Evolutionary conservation across 2,113 vertebrate species (phyloP), one percentile per base, ranked within the genome.

Genomic region (Brachypteracias leptosomus): DNA sequence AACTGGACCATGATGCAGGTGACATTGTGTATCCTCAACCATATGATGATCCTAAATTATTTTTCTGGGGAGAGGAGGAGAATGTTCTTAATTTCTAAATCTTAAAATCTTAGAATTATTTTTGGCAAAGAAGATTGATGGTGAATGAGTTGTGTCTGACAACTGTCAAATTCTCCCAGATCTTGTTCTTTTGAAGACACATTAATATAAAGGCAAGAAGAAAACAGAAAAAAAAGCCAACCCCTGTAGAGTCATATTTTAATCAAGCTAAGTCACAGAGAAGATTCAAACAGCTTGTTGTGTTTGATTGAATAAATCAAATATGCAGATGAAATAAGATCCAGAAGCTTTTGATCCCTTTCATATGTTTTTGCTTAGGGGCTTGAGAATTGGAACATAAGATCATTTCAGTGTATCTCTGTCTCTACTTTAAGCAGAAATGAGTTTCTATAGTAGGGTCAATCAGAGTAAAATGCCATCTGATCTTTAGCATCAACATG

Each of bases 241-340:
- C 29, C 4, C 4, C 25, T 73, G 63, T 4, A 26, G 58, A 82
- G 58, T 74, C 10, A 72, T 93, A 44, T 59, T 78, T 70, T 47
- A 90, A 51, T 93, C 86, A 89, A 96, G 51, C 33, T 89, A 91
- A 96, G 52, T 52, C 52, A 91, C 63, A 89, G 77, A 74, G 72
- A 95, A 96, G 91, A 80, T 76, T 79, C 47, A 93, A 91, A 78
- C 49, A 94, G 16, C 55, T 75, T 67, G 63, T 47, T 92, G 52
- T 72, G 35, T 78, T 90, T 81, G 67, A 93, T 2, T 63, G 72
- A 66, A 88, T 61, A 67, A 74, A 88, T 57, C 52, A 81, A 83
- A 70, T 26, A 20, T 22, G 35, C 25, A 85, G 90, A 96, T 97
- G 74, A 98, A 96, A 97, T 88, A 80, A 85, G 79, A 95, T 73